Base-by-base conservation (phyloP, 2,888 invertebrate species). In the Syritta pipiens region DNA sequence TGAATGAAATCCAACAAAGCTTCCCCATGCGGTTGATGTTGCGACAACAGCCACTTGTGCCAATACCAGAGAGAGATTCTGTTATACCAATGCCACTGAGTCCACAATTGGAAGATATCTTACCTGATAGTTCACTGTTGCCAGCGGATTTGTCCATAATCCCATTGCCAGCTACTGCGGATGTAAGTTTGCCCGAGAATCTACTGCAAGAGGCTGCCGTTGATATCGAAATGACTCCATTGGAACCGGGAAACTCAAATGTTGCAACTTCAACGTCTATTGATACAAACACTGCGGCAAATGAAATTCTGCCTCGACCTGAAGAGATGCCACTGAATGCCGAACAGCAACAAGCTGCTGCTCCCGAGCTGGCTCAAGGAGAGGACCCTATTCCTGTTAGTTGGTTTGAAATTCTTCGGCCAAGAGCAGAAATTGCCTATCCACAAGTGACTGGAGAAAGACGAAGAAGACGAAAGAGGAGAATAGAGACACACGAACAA, bases 361-460 rank as follows among this genome's bases (percentile, higher is more conserved):
- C n/a, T n/a, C n/a, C n/a, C n/a, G n/a, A n/a, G n/a, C n/a, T n/a
- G n/a, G n/a, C n/a, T 10, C 7, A 9, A 10, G 20, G 14, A n/a
- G 19, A 26, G 17, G 20, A 7, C 3, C 1, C 0, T 0, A n/a
- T n/a, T n/a, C n/a, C n/a, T 1, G 2, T 1, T 30, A 0, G 5
- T 62, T 76, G 76, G 76, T 76, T 44, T 5, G 62, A 76, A 24
- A 10, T 63, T n/a, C 69, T 76, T 12, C 69, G 76, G 3, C 49
- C 62, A 4, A 62, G 76, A 28, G 7, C 1, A 7, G 30, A 63
- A n/a, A 4, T 51, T n/a, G 6, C 19, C 7, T 76, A 76, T 57
- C 49, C 76, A 7, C 12, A 4, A 22, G 46, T 26, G 1, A 40
- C n/a, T 5, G 12, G 24, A 1, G 28, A 30, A 7, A 12, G 22